A percentile compares a stretch with the other conserved stretches of the same genome.
phyloP scores from a whole-genome alignment of 2,797 vertebrate species.

The Scolopax rusticola region DNA sequence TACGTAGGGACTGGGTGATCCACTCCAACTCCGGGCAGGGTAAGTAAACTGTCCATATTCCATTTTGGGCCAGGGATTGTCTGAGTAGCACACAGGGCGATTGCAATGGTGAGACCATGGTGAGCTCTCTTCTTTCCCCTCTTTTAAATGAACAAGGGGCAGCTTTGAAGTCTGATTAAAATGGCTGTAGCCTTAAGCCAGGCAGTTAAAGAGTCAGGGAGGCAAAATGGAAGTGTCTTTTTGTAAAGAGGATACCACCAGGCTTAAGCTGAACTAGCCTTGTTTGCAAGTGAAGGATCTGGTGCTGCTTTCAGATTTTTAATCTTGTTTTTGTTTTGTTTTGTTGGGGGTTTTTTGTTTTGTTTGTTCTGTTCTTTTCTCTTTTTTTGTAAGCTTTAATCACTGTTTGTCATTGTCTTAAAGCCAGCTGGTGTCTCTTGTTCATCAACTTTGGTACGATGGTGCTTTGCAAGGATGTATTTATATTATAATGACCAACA shows the following conservation, averaged over 20 bases:
- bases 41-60: neutral
- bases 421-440: constrained; percentile 79
- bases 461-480: constrained; percentile 91
- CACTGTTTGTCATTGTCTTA: constrained; percentile 79
- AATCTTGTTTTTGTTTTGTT: constrained; percentile 49
- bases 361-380: neutral
- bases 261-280: constrained; percentile 73
- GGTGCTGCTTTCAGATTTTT: constrained; percentile 81
- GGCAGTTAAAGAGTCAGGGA: neutral
- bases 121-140: neutral
- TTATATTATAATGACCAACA: constrained; percentile 90
- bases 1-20: neutral
- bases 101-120: neutral
- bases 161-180: constrained; percentile 17
- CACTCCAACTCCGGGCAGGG: neutral
- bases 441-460: constrained; percentile 82
- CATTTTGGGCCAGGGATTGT: neutral
- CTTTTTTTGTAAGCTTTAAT: constrained; percentile 87
- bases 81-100: neutral
- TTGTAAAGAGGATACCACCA: constrained; percentile 65
- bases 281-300: constrained; percentile 83
- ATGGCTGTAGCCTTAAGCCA: constrained; percentile 9
- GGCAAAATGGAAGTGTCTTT: neutral
- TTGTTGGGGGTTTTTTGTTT: constrained; percentile 6
- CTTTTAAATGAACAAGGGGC: neutral